Percentiles rank a stretch among this genome's conserved stretches.
Evolutionary conservation across 2,113 vertebrate genomes (phyloP).

Genomic region (Marmota flaviventris): DNA sequence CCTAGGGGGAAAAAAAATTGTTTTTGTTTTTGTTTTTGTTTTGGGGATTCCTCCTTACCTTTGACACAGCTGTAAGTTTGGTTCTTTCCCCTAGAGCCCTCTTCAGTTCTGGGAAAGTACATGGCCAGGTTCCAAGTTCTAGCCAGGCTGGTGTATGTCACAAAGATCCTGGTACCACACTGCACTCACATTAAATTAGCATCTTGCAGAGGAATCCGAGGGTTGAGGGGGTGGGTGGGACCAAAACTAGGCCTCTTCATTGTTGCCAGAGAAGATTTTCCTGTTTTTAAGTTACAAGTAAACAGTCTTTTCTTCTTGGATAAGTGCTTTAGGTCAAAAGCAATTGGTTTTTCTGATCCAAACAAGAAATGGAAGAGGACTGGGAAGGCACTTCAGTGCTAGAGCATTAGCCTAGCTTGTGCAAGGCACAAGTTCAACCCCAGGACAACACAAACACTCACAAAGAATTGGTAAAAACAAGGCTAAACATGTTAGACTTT

Average conservation of each 20-base stretch:
- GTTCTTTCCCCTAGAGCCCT: not conserved
- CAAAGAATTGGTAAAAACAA: not conserved
- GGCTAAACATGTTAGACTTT: not conserved
- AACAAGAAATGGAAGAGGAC: too few relatives aligned
- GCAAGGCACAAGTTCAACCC: not conserved
- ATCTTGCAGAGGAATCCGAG: not conserved
- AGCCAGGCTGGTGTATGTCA: rapidly evolving
- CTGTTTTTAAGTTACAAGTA: not conserved
- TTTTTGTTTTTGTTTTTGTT: not conserved
- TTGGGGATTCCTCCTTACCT: not conserved
- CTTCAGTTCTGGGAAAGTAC: not conserved
- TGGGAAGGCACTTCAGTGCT: too few relatives aligned
- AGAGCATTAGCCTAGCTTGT: too few relatives aligned
- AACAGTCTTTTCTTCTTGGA: not conserved
- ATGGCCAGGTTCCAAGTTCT: not conserved
- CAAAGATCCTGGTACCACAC: not conserved
- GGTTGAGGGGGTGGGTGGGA: not conserved
- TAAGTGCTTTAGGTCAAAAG: constrained; percentile 21
- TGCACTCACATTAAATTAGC: not conserved
- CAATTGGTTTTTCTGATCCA: not conserved
- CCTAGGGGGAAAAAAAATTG: not conserved
- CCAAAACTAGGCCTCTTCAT: not conserved
- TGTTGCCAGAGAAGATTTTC: not conserved
- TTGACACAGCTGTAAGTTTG: not conserved
- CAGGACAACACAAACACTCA: too few relatives aligned